phyloP scores from a whole-genome alignment of 2,113 vertebrate species.

The Callospermophilus lateralis region DNA sequence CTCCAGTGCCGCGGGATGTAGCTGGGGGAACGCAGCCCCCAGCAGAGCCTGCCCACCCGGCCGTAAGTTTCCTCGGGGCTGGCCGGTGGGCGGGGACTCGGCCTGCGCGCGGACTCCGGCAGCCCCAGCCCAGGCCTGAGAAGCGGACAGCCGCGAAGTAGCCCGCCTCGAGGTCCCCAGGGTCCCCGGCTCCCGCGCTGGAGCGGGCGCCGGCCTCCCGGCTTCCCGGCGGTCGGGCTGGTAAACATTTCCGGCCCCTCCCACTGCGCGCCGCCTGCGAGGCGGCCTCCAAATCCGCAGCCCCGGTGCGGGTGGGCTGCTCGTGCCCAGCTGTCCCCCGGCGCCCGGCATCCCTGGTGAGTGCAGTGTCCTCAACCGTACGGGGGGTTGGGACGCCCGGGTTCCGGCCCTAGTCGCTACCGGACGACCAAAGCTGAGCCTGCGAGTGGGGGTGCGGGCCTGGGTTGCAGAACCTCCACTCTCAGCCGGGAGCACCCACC shows the following conservation, averaged over 20 bases:
- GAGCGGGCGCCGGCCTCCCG: not conserved
- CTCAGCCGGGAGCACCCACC: not conserved
- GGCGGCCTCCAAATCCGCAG: not conserved
- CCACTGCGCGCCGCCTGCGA: constrained; percentile 45
- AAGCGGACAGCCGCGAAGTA: not conserved
- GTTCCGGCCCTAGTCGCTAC: not conserved
- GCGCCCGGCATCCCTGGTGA: not conserved
- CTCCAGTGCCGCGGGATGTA: constrained; percentile 72
- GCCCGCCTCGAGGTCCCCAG: not conserved
- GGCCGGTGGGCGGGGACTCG: not conserved
- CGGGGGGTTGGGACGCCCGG: not conserved
- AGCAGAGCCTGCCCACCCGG: constrained; percentile 56
- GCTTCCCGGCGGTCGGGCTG: not conserved
- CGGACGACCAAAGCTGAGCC: not conserved
- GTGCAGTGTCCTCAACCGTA: not conserved
- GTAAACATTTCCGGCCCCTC: constrained; percentile 71
- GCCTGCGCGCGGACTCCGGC: not conserved
- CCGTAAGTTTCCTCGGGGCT: constrained; percentile 37
- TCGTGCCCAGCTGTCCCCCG: not conserved
- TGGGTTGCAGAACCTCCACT: not conserved
- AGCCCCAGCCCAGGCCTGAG: not conserved
- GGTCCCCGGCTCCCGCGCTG: not conserved
- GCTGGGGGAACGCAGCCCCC: constrained; percentile 63
- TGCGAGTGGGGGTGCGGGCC: not conserved
- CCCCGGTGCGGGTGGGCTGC: not conserved